Conservation (phyloP, 2,797 vertebrate species). For the Pangasius krempfi region DNA sequence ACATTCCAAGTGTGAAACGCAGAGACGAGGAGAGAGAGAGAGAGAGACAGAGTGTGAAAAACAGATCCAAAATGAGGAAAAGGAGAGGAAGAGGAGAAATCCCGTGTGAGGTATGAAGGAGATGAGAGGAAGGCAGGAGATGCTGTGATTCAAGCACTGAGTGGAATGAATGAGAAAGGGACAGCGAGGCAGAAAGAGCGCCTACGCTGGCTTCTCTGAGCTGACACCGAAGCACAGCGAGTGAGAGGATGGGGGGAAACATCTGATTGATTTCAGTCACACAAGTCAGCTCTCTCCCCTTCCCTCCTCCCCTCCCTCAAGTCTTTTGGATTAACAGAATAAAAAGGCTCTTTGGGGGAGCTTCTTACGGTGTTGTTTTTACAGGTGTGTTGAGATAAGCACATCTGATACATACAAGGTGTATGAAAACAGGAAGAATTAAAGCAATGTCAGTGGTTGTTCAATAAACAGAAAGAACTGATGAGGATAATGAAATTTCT, state of each 20-base stretch:
- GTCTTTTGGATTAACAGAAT: conserved; percentile 37
- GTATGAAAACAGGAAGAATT: neutral
- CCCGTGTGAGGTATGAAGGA: conserved; percentile 42
- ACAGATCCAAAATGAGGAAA: conserved; percentile 26
- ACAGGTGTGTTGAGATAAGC: neutral
- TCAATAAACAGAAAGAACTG: neutral
- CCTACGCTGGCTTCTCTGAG: conserved; percentile 52
- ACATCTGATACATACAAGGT: neutral
- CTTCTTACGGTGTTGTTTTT: neutral
- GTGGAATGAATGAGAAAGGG: conserved; percentile 59
- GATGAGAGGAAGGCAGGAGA: conserved; percentile 50
- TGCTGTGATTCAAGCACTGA: conserved; percentile 66
- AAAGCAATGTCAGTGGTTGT: neutral
- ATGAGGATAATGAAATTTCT: neutral
- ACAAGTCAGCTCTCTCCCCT: conserved; percentile 58
- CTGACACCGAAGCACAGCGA: conserved; percentile 55
- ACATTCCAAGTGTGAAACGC: conserved; percentile 72
- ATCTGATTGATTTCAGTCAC: conserved; percentile 60
- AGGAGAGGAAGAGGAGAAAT: conserved; percentile 52
- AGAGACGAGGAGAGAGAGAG: conserved; percentile 35
- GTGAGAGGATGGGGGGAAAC: conserved; percentile 54
- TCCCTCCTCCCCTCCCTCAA: neutral
- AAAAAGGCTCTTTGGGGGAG: conserved; percentile 45
- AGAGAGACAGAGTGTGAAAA: conserved; percentile 20
- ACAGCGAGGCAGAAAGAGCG: conserved; percentile 58